Evolutionary conservation across 2,797 vertebrate species (phyloP).

Genomic region (Philypnodon macrostomus): DNA sequence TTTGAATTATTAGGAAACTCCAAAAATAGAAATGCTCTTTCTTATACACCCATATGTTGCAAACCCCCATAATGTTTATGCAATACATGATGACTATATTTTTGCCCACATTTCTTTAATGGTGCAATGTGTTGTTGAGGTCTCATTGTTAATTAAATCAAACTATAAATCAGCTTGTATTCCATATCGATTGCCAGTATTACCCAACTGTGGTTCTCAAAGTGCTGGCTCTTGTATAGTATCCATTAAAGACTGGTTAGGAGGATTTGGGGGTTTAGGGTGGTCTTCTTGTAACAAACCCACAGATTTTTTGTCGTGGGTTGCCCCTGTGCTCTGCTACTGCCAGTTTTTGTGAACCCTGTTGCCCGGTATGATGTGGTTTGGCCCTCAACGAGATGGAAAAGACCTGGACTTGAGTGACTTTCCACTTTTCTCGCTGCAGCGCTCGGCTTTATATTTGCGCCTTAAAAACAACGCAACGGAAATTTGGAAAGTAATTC

Average conservation of each 20-base stretch:
- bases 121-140: slow-evolving; percentile 12
- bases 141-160: slow-evolving; percentile 14
- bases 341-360: slow-evolving; percentile 36
- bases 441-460: slow-evolving; percentile 35
- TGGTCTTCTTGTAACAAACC: slow-evolving; percentile 44
- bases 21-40: background rate
- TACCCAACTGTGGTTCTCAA: slow-evolving; percentile 7
- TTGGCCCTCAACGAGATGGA: slow-evolving; percentile 57
- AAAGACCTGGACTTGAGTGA: slow-evolving; percentile 60
- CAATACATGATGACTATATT: background rate
- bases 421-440: slow-evolving; percentile 51
- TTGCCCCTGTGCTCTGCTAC: slow-evolving; percentile 17
- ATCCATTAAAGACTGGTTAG: slow-evolving; percentile 5
- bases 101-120: background rate
- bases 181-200: background rate
- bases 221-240: slow-evolving; percentile 4
- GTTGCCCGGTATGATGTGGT: slow-evolving; percentile 59
- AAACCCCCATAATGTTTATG: background rate
- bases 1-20: background rate
- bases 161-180: slow-evolving; percentile 16
- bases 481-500: slow-evolving; percentile 62
- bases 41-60: background rate
- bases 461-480: slow-evolving; percentile 49
- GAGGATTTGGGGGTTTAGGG: slow-evolving; percentile 5
- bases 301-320: slow-evolving; percentile 44